Conservation (phyloP, 1,140 invertebrate genomes). For the Bombus soroeensis region DNA sequence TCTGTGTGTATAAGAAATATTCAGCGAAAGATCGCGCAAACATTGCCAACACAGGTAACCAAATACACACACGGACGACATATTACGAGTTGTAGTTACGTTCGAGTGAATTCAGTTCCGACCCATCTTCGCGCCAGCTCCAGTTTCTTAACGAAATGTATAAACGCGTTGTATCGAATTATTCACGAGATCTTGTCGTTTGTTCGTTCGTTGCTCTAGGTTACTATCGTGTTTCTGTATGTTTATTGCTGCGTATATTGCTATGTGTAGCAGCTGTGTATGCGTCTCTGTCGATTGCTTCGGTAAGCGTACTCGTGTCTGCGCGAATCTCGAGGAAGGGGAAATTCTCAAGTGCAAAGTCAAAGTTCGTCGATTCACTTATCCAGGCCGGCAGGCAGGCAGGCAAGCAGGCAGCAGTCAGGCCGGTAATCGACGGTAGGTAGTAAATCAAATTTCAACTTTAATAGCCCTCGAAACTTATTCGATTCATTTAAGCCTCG, state of each 20-base stretch:
- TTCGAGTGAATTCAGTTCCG: slow-evolving; percentile 29
- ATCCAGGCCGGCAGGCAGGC: slow-evolving; percentile 37
- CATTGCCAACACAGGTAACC: not conserved
- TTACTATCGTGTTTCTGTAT: not conserved
- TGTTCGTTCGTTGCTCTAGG: not conserved
- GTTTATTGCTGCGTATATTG: too few relatives aligned
- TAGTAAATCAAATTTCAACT: slow-evolving; percentile 71
- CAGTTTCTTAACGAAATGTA: slow-evolving; percentile 21
- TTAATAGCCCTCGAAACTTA: slow-evolving; percentile 72
- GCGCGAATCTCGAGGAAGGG: too few relatives aligned
- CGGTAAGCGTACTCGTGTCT: slow-evolving; percentile 14
- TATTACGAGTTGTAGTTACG: not conserved
- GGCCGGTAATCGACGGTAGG: slow-evolving; percentile 53
- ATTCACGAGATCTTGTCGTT: not conserved
- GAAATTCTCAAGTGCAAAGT: slow-evolving; percentile 39
- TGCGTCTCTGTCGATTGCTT: not conserved
- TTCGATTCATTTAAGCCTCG: slow-evolving; percentile 71
- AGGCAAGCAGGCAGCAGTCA: slow-evolving; percentile 44
- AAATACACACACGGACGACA: too few relatives aligned
- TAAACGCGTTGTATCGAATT: slow-evolving; percentile 28
- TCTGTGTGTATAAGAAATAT: not conserved
- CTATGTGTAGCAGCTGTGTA: too few relatives aligned
- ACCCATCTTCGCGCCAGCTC: not conserved
- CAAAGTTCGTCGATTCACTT: slow-evolving; percentile 60
- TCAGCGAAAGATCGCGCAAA: not conserved